These are phyloP conservation scores for Phoxinus dragarum DNA, from an alignment of 2,797 vertebrate genomes.

Conservation along the genomic window DNA sequence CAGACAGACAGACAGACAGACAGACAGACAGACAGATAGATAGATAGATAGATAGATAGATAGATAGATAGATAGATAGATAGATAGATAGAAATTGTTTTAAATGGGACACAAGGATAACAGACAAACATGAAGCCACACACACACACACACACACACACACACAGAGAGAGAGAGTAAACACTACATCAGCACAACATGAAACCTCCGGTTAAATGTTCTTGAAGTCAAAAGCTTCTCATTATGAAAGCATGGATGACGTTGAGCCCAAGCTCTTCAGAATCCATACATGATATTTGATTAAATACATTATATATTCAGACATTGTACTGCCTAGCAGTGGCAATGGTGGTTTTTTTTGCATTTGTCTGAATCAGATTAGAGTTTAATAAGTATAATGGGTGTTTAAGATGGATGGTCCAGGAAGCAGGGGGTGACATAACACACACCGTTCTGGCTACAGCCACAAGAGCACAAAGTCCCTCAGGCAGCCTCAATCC, in stretches of 20 bases:
- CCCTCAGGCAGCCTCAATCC: slow-evolving; percentile 32
- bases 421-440: neutral
- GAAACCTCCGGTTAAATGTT: no score
- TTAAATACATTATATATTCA: neutral
- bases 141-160: no score
- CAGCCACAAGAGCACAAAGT: slow-evolving; percentile 25
- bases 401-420: neutral
- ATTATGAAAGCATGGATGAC: no score
- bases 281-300: neutral
- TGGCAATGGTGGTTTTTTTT: neutral
- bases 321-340: neutral
- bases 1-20: no score
- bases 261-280: neutral
- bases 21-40: fast-evolving
- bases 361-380: slow-evolving; percentile 3
- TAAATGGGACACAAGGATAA: no score
- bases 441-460: neutral
- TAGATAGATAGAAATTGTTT: neutral
- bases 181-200: no score
- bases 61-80: neutral
- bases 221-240: no score
- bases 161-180: no score
- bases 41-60: neutral
- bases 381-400: neutral
- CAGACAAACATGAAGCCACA: no score